A percentile compares a stretch with the other conserved stretches of the same genome.
Conservation (phyloP, 2,113 vertebrate genomes). For the pig (Sus scrofa) region T2T-Sscrofa CM000819.6:129591501-129592000, state of each 20-base stretch:
- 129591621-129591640: conserved; percentile 63
- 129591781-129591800: conserved; percentile 10
- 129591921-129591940: conserved; percentile 41
- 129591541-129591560: conserved; percentile 72
- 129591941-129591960: conserved; percentile 52
- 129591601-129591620: conserved; percentile 73
- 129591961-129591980: conserved; percentile 36
- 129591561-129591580: conserved; percentile 76
- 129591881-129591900: conserved; percentile 38
- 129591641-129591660: conserved; percentile 65
- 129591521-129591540: conserved; percentile 77
- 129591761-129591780: conserved; percentile 11
- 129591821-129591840: conserved; percentile 56
- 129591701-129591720: conserved; percentile 58
- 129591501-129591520: conserved; percentile 74
- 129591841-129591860: conserved; percentile 41
- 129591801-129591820: conserved; percentile 40
- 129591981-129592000: not conserved
- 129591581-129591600: conserved; percentile 72
- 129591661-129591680: conserved; percentile 64
- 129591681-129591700: conserved; percentile 33
- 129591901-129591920: conserved; percentile 53
- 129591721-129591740: conserved; percentile 55
- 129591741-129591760: conserved; percentile 37
- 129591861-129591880: not conserved